phyloP scores from a whole-genome alignment of 2,797 vertebrate species.

The Fistularia commersonii region DNA sequence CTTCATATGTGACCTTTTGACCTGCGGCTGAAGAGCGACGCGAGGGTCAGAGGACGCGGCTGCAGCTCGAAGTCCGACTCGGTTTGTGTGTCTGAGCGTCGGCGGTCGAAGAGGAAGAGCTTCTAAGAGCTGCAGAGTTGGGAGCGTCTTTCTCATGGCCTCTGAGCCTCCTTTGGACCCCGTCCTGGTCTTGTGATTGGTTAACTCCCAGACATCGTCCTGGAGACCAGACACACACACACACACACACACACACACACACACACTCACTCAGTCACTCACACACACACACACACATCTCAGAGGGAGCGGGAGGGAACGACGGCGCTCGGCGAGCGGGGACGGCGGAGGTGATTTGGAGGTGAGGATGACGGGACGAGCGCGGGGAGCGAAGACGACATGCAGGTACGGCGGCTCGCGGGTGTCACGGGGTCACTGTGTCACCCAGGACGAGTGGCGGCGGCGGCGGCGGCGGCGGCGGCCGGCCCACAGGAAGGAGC shows the following conservation, averaged over 20 bases:
- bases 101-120: conserved; percentile 49
- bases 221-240: conserved; percentile 74
- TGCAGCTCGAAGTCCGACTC: neutral
- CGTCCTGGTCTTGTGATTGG: conserved; percentile 62
- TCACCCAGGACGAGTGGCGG: conserved; percentile 35
- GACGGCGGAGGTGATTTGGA: neutral
- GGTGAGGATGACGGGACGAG: conserved; percentile 5
- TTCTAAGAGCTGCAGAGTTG: conserved; percentile 49
- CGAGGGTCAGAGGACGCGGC: conserved; percentile 1
- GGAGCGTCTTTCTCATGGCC: conserved; percentile 76
- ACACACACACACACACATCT: conserved; percentile 7
- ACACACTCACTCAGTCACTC: conserved; percentile 34
- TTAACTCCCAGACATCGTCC: conserved; percentile 63
- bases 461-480: neutral
- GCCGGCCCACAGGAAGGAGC: conserved; percentile 46
- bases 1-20: conserved; percentile 26
- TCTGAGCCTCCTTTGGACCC: conserved; percentile 62
- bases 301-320: conserved; percentile 6
- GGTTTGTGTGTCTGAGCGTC: conserved; percentile 51
- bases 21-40: neutral
- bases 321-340: neutral
- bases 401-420: neutral
- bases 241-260: conserved; percentile 67
- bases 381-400: conserved; percentile 8
- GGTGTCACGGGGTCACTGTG: conserved; percentile 45